Conservation (phyloP, 1,140 invertebrate genomes). For the Eupristina koningsbergeri region DNA sequence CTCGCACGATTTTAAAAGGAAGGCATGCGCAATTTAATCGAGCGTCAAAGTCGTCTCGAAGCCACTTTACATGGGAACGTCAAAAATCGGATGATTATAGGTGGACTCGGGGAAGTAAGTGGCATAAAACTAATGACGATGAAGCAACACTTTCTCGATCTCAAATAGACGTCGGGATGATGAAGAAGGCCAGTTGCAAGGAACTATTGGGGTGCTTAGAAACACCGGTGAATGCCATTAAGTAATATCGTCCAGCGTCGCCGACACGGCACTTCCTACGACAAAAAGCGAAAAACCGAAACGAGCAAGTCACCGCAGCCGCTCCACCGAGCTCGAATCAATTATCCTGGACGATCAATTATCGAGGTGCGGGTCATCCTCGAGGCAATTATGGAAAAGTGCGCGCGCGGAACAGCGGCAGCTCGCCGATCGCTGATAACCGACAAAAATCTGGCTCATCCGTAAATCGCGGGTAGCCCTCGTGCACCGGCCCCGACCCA, state of each 20-base stretch:
- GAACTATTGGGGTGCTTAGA: not conserved
- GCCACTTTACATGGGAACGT: not conserved
- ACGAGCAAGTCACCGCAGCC: not conserved
- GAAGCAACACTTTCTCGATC: not conserved
- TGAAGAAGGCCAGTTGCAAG: not conserved
- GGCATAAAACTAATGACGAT: not conserved
- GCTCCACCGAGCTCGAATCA: not conserved
- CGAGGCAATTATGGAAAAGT: slow-evolving; percentile 50
- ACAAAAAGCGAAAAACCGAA: not conserved
- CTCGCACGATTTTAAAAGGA: not conserved
- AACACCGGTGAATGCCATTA: not conserved
- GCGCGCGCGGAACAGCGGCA: slow-evolving; percentile 24
- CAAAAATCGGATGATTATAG: not conserved
- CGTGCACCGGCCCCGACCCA: not conserved
- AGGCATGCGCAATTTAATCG: slow-evolving; percentile 49
- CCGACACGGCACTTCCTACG: not conserved
- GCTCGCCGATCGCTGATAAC: not conserved
- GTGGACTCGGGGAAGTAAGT: not conserved
- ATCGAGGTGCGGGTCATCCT: not conserved
- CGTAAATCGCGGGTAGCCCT: not conserved
- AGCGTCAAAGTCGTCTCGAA: slow-evolving; percentile 52
- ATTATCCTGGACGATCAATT: not conserved
- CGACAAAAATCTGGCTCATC: slow-evolving; percentile 9
- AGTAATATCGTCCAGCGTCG: not conserved
- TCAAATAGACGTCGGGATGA: not conserved